These are phyloP conservation scores for Strix occidentalis DNA, from an alignment of 2,797 vertebrate genomes.

Conservation along the genomic window DNA sequence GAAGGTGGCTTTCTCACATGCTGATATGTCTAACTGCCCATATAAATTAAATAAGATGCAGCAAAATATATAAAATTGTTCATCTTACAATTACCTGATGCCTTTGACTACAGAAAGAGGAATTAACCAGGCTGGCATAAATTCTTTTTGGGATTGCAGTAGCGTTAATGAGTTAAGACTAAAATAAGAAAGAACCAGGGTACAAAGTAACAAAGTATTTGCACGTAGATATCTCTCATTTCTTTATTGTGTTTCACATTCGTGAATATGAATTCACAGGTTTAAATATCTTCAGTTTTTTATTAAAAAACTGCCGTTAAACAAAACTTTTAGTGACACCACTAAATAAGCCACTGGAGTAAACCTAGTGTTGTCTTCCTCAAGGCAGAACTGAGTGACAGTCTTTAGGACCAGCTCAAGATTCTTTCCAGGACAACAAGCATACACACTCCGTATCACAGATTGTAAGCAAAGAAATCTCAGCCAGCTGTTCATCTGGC, in stretches of 20 bases:
- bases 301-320: background rate
- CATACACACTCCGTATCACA: background rate
- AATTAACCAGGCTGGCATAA: constrained; percentile 11
- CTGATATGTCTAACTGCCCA: constrained; percentile 59
- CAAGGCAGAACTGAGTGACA: background rate
- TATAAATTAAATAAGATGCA: constrained; percentile 71
- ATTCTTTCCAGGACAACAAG: background rate
- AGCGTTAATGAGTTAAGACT: background rate
- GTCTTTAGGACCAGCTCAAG: background rate
- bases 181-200: background rate
- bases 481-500: background rate
- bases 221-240: background rate
- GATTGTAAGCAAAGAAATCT: background rate
- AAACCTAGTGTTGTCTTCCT: background rate
- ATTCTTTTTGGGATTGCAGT: background rate
- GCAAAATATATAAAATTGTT: constrained; percentile 64
- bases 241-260: background rate
- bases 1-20: constrained; percentile 47
- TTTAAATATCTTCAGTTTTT: background rate
- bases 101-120: constrained; percentile 37
- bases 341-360: background rate
- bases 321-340: background rate
- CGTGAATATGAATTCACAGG: background rate
- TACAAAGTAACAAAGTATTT: background rate
- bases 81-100: constrained; percentile 40